phyloP scores from a whole-genome alignment of 2,113 vertebrate genomes.

The Hiodon tergisus region DNA sequence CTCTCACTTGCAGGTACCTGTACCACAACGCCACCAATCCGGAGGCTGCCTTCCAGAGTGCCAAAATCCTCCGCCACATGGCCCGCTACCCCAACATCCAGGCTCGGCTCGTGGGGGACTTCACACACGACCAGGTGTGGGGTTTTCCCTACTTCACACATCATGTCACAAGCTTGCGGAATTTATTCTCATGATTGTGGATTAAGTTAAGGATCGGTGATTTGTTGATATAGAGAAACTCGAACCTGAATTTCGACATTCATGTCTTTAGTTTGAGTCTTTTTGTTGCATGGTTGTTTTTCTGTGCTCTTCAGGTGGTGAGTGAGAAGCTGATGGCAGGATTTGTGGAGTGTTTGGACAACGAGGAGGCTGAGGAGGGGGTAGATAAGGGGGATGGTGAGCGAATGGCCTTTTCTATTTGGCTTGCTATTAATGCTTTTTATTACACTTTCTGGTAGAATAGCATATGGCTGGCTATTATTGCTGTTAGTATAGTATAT shows the following conservation, averaged over 20 bases:
- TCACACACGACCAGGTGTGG: conserved; percentile 88
- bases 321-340: conserved; percentile 94
- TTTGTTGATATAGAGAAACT: background rate
- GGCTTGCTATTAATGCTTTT: no score
- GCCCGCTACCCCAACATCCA: conserved; percentile 92
- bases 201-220: background rate
- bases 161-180: no score
- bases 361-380: conserved; percentile 85
- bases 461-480: no score
- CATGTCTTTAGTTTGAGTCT: background rate
- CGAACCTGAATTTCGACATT: background rate
- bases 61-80: conserved; percentile 89
- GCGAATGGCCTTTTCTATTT: conserved; percentile 2
- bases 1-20: conserved; percentile 72
- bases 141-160: background rate
- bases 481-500: no score
- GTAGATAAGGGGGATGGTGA: conserved; percentile 75
- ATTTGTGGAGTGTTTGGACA: conserved; percentile 94
- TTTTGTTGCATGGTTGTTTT: conserved; percentile 3
- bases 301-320: conserved; percentile 59
- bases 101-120: conserved; percentile 87
- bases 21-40: conserved; percentile 87
- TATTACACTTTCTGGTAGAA: no score
- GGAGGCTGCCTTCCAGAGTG: conserved; percentile 87
- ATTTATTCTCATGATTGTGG: background rate